These are phyloP conservation scores for Caenorhabditis latens DNA, from an alignment of 1,140 invertebrate species.

Conservation along the genomic window DNA sequence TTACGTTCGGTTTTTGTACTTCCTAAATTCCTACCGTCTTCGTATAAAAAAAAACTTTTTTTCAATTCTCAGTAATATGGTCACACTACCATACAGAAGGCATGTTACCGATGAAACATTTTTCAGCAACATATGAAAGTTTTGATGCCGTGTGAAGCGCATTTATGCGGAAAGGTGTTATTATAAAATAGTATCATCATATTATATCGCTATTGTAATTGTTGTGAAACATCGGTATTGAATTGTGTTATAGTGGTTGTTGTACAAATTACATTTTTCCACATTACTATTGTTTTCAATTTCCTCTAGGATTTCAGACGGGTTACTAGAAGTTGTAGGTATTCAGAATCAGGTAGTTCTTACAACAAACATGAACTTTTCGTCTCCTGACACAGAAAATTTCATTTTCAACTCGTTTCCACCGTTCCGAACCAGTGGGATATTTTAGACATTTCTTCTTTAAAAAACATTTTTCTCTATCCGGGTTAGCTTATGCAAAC, in stretches of 20 bases:
- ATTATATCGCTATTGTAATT: slow-evolving; percentile 11
- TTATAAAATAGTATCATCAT: slow-evolving; percentile 56
- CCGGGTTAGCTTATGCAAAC: not conserved
- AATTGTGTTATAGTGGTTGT: slow-evolving; percentile 36
- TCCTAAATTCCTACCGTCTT: no score
- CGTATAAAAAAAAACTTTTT: no score
- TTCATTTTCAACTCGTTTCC: no score
- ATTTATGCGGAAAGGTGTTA: slow-evolving; percentile 45
- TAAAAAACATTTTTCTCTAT: not conserved
- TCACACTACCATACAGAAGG: no score
- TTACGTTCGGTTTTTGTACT: no score
- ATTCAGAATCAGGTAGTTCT: no score
- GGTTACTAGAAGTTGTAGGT: not conserved
- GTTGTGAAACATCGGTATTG: slow-evolving; percentile 25
- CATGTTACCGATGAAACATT: not conserved
- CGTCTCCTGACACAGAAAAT: no score
- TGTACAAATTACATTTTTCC: slow-evolving; percentile 42
- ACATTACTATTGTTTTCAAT: slow-evolving; percentile 44
- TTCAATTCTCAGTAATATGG: no score
- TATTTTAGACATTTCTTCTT: no score
- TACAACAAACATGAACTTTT: no score
- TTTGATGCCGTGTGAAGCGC: slow-evolving; percentile 25
- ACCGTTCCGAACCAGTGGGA: not conserved
- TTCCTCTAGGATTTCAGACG: not conserved
- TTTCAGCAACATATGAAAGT: not conserved